These are phyloP conservation scores for Lethenteron camtschaticum DNA, from an alignment of 2,113 vertebrate genomes.

Conservation along the genomic window DNA sequence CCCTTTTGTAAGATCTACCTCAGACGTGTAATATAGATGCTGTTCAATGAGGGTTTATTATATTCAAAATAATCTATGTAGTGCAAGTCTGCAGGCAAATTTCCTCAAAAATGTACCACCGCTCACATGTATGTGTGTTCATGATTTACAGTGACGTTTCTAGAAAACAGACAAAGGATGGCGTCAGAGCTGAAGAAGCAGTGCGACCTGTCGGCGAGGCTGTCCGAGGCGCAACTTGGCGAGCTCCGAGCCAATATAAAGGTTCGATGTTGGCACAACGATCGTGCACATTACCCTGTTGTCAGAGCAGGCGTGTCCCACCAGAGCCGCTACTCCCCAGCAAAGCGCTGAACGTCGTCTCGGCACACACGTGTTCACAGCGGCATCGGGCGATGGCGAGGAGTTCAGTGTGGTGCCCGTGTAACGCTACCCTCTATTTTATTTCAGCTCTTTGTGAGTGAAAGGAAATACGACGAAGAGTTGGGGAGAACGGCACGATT, in stretches of 20 bases:
- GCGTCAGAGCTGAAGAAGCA: conserved; percentile 39
- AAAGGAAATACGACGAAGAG: conserved; percentile 43
- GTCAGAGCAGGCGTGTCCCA: too few relatives aligned
- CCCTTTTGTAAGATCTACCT: too few relatives aligned
- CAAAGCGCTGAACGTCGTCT: not conserved
- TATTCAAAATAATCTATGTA: too few relatives aligned
- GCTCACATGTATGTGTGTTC: too few relatives aligned
- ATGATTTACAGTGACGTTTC: conserved; percentile 29
- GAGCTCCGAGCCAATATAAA: conserved; percentile 47
- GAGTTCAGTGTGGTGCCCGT: not conserved
- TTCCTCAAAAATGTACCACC: too few relatives aligned
- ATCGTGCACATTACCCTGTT: too few relatives aligned
- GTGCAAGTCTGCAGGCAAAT: too few relatives aligned
- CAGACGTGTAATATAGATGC: too few relatives aligned
- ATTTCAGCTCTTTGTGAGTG: conserved; percentile 40
- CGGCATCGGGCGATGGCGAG: not conserved
- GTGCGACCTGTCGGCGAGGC: conserved; percentile 35
- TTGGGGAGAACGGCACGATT: conserved; percentile 35
- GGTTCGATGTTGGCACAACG: conserved; percentile 20
- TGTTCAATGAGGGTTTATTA: too few relatives aligned
- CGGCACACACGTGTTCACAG: not conserved
- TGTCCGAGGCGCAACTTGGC: conserved; percentile 35
- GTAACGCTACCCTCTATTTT: conserved; percentile 6
- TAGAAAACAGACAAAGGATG: conserved; percentile 38
- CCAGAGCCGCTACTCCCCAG: not conserved